Evolutionary conservation across 2,797 vertebrate species (phyloP), one percentile per base, ranked within the genome.

Genomic region (Jordanella pulchra): DNA sequence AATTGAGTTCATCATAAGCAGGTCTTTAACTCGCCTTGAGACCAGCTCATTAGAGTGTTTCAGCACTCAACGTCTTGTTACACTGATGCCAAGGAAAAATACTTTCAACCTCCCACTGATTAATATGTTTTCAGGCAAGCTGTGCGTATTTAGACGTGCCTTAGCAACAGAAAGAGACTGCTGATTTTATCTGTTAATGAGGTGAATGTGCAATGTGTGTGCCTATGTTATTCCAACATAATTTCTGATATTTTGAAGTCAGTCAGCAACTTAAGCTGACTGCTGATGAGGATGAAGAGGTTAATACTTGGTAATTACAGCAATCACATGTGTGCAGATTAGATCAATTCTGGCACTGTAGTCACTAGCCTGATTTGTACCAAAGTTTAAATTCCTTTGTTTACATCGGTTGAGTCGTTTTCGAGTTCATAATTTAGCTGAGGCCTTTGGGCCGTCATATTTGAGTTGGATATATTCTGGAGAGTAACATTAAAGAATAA

Each of bases 11-110:
- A 56, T 80, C 73, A 51, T 72, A 39, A 77, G 65, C 72, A 70
- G 80, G 61, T 78, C 82, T 73, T 74, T 54, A 74, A 35, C 70
- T 65, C 71, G 77, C 83, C 79, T 27, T 21, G 73, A 76, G 77
- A 86, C 69, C 45, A 67, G 75, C 84, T 87, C 84, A 85, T 88
- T 86, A 85, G 44, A 53, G 77, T 21, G 32, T 70, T 85, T 79
- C 60, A 63, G 73, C 55, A 69, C 81, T 80, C 75, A 80, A 76
- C 84, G 84, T 86, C 75, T 84, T 63, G 69, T 84, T 86, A 65
- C 70, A 30, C 66, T 53, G 77, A 54, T 80, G 73, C 75, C 70
- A 67, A 77, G 68, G 51, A 79, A 39, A 81, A 78, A 73, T 75
- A 55, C 69, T 84, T 77, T 75, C 67, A 83, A 65, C 76, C 66